A percentile compares a stretch with the other conserved stretches of the same genome.
Conservation (phyloP, 2,888 invertebrate genomes). For the Chymomyza procnemis region DNA sequence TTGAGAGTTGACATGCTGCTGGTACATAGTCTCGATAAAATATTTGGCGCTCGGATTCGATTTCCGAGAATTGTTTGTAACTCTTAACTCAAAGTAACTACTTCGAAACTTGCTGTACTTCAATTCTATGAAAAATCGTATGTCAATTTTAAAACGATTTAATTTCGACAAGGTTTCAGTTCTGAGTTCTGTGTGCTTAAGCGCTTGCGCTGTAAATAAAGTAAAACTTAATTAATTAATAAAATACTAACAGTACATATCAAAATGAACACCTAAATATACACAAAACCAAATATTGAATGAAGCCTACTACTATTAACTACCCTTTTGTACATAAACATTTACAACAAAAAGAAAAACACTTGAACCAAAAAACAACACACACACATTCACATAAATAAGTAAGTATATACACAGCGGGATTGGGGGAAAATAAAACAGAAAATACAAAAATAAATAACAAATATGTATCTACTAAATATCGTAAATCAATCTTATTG, state of each 20-base stretch:
- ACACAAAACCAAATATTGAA: slow-evolving; percentile 38
- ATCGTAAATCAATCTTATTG: slow-evolving; percentile 17
- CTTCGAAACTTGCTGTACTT: not conserved
- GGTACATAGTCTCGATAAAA: too few species aligned
- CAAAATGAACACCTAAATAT: slow-evolving; percentile 76
- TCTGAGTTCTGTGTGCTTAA: not conserved
- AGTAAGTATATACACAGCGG: slow-evolving; percentile 20
- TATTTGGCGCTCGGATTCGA: too few species aligned
- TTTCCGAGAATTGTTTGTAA: too few species aligned
- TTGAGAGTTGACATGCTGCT: too few species aligned
- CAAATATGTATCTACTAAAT: slow-evolving; percentile 8
- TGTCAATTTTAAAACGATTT: not conserved
- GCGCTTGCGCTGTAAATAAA: slow-evolving; percentile 49
- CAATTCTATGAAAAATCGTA: not conserved
- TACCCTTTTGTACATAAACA: slow-evolving; percentile 64
- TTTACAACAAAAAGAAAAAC: slow-evolving; percentile 56
- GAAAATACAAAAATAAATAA: slow-evolving; percentile 16
- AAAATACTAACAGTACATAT: slow-evolving; percentile 75
- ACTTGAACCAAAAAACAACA: slow-evolving; percentile 13
- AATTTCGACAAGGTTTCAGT: slow-evolving; percentile 46
- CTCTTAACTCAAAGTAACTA: too few species aligned
- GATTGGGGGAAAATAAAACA: slow-evolving; percentile 16
- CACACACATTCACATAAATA: not conserved
- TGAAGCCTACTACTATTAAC: slow-evolving; percentile 32
- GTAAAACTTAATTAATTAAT: slow-evolving; percentile 41